Base-by-base conservation (phyloP, 2,888 invertebrate species). In the Dioctria linearis region DNA sequence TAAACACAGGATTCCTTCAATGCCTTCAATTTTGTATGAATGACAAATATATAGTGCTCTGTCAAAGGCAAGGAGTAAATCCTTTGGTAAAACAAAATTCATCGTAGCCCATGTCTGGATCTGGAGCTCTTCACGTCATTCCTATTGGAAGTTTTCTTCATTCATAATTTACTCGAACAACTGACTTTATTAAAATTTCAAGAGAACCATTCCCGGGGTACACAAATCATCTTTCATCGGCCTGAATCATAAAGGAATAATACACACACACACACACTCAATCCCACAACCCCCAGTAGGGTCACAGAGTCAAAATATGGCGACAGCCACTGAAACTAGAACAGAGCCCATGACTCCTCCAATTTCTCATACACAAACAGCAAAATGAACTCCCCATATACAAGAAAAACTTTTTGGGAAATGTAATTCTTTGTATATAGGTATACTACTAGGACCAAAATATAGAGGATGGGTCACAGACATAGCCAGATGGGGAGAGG, bases 161-260 rank as follows among this genome's bases (percentile, higher is more conserved):
- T 75, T 75, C 75, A 75, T 75, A 75, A 75, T 75, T 75, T 75
- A 75, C 75, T 59, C 59, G 51, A 75, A 75, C 75, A 75, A 75
- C 75, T 75, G 75, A 75, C 75, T 59, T 75, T 75, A 75, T 75
- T 75, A 75, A 75, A 75, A 75, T 75, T 75, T 75, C 75, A 75
- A 25, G 57, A 43, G 13, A 59, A 57, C 61, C 75, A 75, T 75
- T 75, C 54, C 75, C 37, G 51, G 46, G 46, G 75, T 25, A 25
- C 57, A 59, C 59, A 75, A 57, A 59, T 75, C 61, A 75, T 75
- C 75, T 75, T 75, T 42, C 46, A 39, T 46, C 25, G 42, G 75
- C 13, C 43, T 43, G 57, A 25, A 75, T 75, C 75, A 59, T 75
- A 61, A 59, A 75, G 59, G 75, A 40, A 25, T 42, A 6, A 5